Evolutionary conservation across 2,797 vertebrate genomes (phyloP).

Genomic region (Xyrichtys novacula): DNA sequence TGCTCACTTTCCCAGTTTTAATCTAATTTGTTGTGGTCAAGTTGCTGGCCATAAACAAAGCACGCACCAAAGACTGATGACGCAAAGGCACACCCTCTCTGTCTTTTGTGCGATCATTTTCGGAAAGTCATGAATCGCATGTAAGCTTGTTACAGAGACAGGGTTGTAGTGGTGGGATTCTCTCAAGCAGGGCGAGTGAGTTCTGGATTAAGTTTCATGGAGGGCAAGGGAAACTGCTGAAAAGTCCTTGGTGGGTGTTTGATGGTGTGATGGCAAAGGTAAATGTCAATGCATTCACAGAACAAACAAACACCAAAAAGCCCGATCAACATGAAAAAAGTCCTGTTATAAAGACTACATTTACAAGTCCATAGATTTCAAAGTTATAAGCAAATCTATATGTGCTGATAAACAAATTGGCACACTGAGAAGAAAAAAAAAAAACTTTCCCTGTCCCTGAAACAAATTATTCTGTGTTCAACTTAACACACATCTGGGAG

Average conservation of each 20-base stretch:
- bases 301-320: conserved; percentile 39
- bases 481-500: conserved; percentile 41
- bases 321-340: conserved; percentile 1
- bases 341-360: not conserved
- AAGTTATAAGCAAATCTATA: not conserved
- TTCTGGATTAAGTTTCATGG: conserved; percentile 31
- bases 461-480: conserved; percentile 87
- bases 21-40: conserved; percentile 72
- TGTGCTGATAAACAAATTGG: not conserved
- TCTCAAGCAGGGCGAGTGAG: conserved; percentile 18
- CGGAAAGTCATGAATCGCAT: conserved; percentile 31
- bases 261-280: conserved; percentile 82
- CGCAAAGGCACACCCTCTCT: conserved; percentile 37
- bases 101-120: conserved; percentile 39
- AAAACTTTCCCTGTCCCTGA: conserved; percentile 84
- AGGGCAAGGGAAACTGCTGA: conserved; percentile 73
- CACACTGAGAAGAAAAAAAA: conserved; percentile 16
- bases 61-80: conserved; percentile 45
- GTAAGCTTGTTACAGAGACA: conserved; percentile 21
- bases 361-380: not conserved
- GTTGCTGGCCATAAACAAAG: conserved; percentile 63
- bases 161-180: conserved; percentile 42
- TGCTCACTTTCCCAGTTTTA: conserved; percentile 61
- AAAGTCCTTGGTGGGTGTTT: conserved; percentile 85
- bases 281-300: conserved; percentile 94